phyloP scores from a whole-genome alignment of 2,888 invertebrate genomes.

The Adelognathus sp. region DNA sequence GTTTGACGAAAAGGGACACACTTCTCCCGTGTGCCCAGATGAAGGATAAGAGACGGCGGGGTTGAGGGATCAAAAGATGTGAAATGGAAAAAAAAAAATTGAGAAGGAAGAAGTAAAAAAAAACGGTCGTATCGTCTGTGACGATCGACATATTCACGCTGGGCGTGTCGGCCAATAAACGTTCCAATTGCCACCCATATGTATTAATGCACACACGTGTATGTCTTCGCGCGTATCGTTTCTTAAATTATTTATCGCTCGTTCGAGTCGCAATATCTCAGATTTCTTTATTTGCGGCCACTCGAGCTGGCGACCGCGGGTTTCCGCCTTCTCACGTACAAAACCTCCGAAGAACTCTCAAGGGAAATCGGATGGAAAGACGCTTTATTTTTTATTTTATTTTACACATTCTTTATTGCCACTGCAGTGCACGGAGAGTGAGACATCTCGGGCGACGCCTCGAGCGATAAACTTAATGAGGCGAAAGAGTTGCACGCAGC shows the following conservation, averaged over 20 bases:
- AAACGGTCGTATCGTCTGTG: slow-evolving; percentile 17
- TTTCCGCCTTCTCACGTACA: background rate
- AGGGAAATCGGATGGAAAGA: slow-evolving; percentile 48
- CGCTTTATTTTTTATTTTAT: too few relatives aligned
- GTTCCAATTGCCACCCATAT: slow-evolving; percentile 24
- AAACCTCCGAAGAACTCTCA: background rate
- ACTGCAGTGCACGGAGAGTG: slow-evolving; percentile 2
- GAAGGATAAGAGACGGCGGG: background rate
- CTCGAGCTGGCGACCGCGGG: slow-evolving; percentile 1
- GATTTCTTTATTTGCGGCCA: slow-evolving; percentile 3
- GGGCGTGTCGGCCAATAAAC: slow-evolving; percentile 28
- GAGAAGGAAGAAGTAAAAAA: slow-evolving; percentile 23
- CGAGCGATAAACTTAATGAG: slow-evolving; percentile 49
- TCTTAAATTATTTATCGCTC: slow-evolving; percentile 18
- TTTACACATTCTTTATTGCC: slow-evolving; percentile 43
- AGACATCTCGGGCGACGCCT: background rate
- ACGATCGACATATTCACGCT: slow-evolving; percentile 12
- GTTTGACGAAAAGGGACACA: slow-evolving; percentile 33
- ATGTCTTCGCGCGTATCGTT: background rate
- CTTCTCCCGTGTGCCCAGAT: background rate
- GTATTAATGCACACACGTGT: too few relatives aligned
- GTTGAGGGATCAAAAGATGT: too few relatives aligned
- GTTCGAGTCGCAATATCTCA: background rate
- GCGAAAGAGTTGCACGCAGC: slow-evolving; percentile 47
- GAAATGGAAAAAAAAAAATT: slow-evolving; percentile 34